Evolutionary conservation across 2,113 vertebrate species (phyloP).

Genomic region (Nycticryphes semicollaris): DNA sequence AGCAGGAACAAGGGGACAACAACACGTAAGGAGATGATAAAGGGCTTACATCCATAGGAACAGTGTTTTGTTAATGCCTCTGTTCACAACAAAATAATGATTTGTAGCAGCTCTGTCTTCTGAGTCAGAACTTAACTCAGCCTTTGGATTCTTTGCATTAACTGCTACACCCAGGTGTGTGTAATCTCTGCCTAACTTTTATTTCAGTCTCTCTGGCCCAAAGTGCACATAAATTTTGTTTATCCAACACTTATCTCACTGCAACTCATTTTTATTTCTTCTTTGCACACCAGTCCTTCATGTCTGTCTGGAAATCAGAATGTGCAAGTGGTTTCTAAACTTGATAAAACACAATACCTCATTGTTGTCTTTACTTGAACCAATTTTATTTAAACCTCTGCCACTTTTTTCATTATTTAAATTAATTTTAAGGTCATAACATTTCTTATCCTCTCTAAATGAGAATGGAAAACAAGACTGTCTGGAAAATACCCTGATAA

Average conservation of each 20-base stretch:
- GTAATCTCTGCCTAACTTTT: background rate
- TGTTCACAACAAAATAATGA: background rate
- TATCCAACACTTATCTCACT: background rate
- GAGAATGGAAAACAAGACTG: background rate
- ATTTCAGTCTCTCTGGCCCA: background rate
- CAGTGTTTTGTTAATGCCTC: background rate
- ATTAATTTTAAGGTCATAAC: background rate
- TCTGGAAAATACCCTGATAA: background rate
- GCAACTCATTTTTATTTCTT: background rate
- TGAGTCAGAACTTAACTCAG: background rate
- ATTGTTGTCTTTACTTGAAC: background rate
- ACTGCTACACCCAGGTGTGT: background rate
- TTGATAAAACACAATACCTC: background rate
- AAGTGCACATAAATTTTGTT: background rate
- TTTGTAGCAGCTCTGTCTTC: background rate
- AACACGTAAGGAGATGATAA: background rate
- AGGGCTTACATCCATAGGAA: background rate
- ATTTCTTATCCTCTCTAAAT: background rate
- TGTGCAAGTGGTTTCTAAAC: background rate
- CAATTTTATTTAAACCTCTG: background rate
- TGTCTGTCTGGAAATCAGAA: background rate
- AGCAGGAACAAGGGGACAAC: background rate
- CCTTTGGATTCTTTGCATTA: background rate
- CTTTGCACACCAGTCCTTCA: background rate
- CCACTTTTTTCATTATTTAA: background rate